phyloP scores from a whole-genome alignment of 2,888 invertebrate species.

The Aleiodes alternator region DNA sequence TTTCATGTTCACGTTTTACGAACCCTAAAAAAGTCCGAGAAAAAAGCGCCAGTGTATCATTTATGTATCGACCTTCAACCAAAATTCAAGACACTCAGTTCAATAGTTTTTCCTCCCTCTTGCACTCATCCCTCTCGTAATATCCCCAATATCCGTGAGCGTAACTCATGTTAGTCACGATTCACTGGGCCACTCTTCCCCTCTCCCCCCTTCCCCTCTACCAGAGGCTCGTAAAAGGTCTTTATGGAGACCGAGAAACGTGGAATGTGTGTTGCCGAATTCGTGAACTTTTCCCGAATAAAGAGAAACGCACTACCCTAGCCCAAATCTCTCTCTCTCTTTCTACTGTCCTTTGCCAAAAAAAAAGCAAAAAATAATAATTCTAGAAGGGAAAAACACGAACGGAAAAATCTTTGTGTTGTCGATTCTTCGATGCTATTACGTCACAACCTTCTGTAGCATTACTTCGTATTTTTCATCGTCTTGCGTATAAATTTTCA shows the following conservation, averaged over 20 bases:
- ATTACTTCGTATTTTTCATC: background rate
- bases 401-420: no score
- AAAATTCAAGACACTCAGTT: no score
- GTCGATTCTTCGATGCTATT: no score
- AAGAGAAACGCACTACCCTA: background rate
- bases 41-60: no score
- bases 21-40: no score
- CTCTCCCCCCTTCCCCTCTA: constrained; percentile 24
- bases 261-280: constrained; percentile 30
- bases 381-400: no score
- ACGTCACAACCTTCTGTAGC: background rate
- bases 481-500: background rate
- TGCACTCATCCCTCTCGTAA: background rate
- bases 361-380: background rate
- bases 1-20: no score
- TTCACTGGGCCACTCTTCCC: constrained; percentile 44
- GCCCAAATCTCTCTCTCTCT: background rate
- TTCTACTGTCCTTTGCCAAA: no score
- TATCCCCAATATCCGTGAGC: constrained; percentile 12
- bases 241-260: constrained; percentile 53
- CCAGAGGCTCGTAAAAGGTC: constrained; percentile 54
- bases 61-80: no score
- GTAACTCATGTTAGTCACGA: constrained; percentile 56
- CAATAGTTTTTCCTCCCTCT: background rate
- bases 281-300: constrained; percentile 1